Evolutionary conservation across 35 echinoderm and acorn worm genomes (phyloP).

Genomic region (Patiria miniata): DNA sequence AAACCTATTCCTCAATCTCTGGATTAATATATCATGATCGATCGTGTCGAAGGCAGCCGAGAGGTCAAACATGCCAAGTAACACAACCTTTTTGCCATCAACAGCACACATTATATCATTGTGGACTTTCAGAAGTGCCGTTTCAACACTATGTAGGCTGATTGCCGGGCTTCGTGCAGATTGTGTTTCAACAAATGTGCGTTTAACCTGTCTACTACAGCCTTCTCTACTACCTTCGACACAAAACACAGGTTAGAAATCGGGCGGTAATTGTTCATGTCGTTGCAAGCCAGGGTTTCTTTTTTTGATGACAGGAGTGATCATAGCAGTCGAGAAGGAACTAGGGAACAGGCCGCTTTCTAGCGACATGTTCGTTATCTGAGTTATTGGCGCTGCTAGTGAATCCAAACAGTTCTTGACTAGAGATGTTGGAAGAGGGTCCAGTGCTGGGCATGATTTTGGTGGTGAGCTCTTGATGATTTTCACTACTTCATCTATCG

Average conservation of each 20-base stretch:
- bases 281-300: conserved; percentile 12
- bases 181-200: not conserved
- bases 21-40: conserved; percentile 32
- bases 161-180: conserved; percentile 20
- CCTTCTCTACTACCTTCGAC: conserved; percentile 44
- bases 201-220: conserved; percentile 18
- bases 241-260: conserved; percentile 52
- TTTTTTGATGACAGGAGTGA: conserved; percentile 56
- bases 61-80: conserved; percentile 48
- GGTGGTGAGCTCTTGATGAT: conserved; percentile 15
- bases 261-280: conserved; percentile 42
- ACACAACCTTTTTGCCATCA: not conserved
- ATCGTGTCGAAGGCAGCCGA: conserved; percentile 59
- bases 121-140: conserved; percentile 20
- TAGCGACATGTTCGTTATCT: conserved; percentile 44
- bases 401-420: conserved; percentile 21
- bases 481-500: not conserved
- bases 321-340: not conserved
- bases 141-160: conserved; percentile 66
- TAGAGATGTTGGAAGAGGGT: conserved; percentile 33
- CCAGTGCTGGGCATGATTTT: conserved; percentile 40
- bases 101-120: conserved; percentile 50
- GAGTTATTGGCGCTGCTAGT: conserved; percentile 35
- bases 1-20: not conserved
- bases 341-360: conserved; percentile 17